Base-by-base conservation (phyloP, 2,888 invertebrate genomes). In the Julus scanicus region DNA sequence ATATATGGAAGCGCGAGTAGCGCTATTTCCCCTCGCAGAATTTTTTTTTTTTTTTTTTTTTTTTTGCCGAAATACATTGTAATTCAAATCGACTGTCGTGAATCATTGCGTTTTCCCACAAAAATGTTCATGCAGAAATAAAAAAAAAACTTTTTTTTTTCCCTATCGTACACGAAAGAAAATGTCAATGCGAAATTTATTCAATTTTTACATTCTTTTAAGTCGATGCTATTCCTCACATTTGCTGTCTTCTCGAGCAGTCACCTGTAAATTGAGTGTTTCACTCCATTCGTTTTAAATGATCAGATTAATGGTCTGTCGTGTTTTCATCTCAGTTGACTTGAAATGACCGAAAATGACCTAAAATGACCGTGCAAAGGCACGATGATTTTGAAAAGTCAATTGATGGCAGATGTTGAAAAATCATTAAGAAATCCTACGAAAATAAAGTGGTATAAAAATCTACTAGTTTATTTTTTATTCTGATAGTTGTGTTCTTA, bases 41-140 rank as follows among this genome's bases (percentile, higher is more conserved):
- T 29, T 29, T 29, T 29, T 29, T 29, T 40, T 40, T 84, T 40
- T 84, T 40, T 15, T 17, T n/a, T 83, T 84, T 84, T 84, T 17
- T 84, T 84, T 44, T 39, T 13, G 11, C 15, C 13, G 39, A 84
- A 44, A 84, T 40, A 44, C 48, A n/a, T 84, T 84, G 40, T 84
- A 84, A 84, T 40, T 44, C 44, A 84, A 84, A 84, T 84, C 17
- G 48, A 40, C 40, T 20, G 84, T 84, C 84, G 84, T 48, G 84
- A 84, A 84, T 84, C 84, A 84, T 84, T 40, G 13, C 84, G 40
- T 84, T 84, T 84, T 48, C 48, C 40, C 37, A 13, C 15, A 44
- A 40, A 84, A 84, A 71, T 29, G 11, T 13, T 71, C 71, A 71
- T 29, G 71, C 71, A 11, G 71, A 71, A 29, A 29, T 1, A 29